phyloP scores from a whole-genome alignment of 2,113 vertebrate genomes.

The Lontra canadensis region DNA sequence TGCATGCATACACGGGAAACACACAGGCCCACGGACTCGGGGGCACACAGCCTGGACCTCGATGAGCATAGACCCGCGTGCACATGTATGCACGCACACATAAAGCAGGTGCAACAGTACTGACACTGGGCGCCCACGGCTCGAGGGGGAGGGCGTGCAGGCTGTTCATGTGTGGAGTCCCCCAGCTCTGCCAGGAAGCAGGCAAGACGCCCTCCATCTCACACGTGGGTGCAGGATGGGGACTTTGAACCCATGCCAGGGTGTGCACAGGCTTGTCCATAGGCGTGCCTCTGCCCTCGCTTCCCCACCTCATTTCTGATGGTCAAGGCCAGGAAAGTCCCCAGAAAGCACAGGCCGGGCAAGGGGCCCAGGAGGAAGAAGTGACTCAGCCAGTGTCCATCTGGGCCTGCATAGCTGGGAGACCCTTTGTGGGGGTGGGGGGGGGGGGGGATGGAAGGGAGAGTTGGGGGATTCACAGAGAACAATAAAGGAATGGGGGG shows the following conservation, averaged over 20 bases:
- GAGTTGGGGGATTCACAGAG: neutral
- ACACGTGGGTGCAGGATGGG: fast-evolving
- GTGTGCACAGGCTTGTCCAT: neutral
- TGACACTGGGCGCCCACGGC: fast-evolving
- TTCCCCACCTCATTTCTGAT: neutral
- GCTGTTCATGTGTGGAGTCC: too few species aligned
- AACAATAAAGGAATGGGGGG: neutral
- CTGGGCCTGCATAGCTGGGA: neutral
- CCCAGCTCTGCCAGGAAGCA: neutral
- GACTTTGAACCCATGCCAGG: neutral
- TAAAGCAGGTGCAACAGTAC: too few species aligned
- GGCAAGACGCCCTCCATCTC: neutral
- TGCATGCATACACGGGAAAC: too few species aligned
- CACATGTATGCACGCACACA: neutral
- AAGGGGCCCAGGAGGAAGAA: neutral
- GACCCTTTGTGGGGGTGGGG: fast-evolving
- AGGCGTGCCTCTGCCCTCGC: fast-evolving
- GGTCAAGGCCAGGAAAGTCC: constrained; percentile 51
- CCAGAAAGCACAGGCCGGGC: neutral
- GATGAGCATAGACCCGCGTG: neutral
- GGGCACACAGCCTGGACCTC: neutral
- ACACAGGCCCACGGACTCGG: fast-evolving
- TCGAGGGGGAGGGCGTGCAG: neutral
- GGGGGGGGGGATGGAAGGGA: neutral
- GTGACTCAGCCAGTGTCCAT: neutral